These are phyloP conservation scores for Octodon degus DNA, from an alignment of 2,113 vertebrate genomes.

Conservation along the genomic window DNA sequence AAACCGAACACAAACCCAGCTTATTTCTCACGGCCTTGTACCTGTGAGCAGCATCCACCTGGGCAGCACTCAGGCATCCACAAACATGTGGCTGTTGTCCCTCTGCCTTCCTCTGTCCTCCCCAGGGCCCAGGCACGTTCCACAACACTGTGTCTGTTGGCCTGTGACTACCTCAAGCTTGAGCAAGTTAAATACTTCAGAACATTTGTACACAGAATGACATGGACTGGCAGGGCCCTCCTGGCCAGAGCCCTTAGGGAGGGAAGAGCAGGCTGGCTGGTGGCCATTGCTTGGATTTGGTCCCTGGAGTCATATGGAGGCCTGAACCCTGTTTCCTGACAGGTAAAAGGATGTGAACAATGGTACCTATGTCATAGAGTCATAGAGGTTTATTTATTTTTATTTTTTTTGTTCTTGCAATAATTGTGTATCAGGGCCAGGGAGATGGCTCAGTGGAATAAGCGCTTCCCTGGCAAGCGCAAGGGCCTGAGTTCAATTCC, in stretches of 20 bases:
- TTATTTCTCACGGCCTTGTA: background rate
- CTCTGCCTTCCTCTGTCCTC: background rate
- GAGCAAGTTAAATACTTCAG: background rate
- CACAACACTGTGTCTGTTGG: background rate
- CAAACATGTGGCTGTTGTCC: background rate
- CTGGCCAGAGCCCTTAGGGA: background rate
- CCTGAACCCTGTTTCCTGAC: background rate
- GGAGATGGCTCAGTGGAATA: no score
- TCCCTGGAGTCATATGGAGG: background rate
- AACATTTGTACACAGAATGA: background rate
- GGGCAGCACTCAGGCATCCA: background rate
- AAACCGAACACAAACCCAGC: background rate
- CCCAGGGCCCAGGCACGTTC: background rate
- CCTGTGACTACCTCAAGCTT: background rate
- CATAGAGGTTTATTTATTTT: no score
- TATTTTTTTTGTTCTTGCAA: no score
- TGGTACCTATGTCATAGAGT: background rate
- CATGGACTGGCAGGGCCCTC: background rate
- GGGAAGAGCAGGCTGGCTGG: background rate
- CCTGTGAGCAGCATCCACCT: background rate
- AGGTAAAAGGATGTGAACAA: background rate
- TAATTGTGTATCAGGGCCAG: no score
- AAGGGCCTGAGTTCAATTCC: no score
- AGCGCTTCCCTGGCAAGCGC: no score
- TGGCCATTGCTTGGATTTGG: background rate